These are phyloP conservation scores for Eupithecia dodoneata DNA, from an alignment of 2,888 invertebrate genomes.

Conservation along the genomic window DNA sequence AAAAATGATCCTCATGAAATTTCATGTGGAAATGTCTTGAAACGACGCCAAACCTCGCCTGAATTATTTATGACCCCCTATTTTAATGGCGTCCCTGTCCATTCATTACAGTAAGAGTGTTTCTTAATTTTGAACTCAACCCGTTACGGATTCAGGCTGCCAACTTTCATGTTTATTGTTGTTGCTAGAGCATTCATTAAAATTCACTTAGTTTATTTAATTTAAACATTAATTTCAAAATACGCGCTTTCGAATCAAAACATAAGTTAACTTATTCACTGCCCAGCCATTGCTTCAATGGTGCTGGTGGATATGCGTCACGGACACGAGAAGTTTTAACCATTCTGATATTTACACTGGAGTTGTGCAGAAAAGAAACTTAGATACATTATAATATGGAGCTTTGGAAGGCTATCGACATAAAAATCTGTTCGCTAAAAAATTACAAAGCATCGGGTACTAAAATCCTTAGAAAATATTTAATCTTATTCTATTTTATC, in stretches of 20 bases:
- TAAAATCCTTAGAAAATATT: not conserved
- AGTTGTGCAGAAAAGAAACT: not conserved
- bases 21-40: constrained; percentile 83
- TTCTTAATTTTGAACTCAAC: constrained; percentile 76
- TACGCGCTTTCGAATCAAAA: not conserved
- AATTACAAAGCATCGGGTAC: not conserved
- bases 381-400: not conserved
- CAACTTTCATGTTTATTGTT: constrained; percentile 40
- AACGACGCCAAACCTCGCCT: constrained; percentile 80
- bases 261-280: too few relatives aligned
- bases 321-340: too few relatives aligned
- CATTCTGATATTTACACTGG: too few relatives aligned
- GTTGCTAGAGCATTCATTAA: constrained; percentile 18
- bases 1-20: constrained; percentile 83
- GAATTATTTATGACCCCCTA: constrained; percentile 82
- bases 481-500: not conserved
- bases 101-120: constrained; percentile 78
- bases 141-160: constrained; percentile 60
- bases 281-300: too few relatives aligned
- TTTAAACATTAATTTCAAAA: not conserved
- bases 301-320: too few relatives aligned
- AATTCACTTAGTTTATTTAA: not conserved
- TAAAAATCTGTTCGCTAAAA: not conserved
- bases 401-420: not conserved
- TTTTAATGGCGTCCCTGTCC: constrained; percentile 79